phyloP scores from a whole-genome alignment of 2,888 invertebrate species.

The Shargacucullia verbasci region DNA sequence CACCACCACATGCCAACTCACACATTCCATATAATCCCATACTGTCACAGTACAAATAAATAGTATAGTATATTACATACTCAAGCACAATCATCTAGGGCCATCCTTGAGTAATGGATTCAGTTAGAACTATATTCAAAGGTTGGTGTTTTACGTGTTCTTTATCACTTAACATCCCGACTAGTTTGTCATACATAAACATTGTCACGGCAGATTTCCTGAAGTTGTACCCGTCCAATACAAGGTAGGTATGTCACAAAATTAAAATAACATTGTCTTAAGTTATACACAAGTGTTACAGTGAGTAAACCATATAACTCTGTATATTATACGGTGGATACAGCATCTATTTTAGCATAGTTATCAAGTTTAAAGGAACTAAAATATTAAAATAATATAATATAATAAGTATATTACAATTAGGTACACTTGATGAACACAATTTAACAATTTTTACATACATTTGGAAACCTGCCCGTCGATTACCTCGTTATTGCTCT shows the following conservation, averaged over 20 bases:
- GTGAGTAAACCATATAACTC: slow-evolving; percentile 53
- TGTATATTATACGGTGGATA: slow-evolving; percentile 58
- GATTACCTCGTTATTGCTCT: slow-evolving; percentile 75
- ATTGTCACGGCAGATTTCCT: slow-evolving; percentile 71
- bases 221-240: slow-evolving; percentile 44
- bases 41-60: slow-evolving; percentile 84
- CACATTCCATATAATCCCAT: slow-evolving; percentile 71
- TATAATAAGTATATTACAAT: slow-evolving; percentile 68
- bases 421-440: slow-evolving; percentile 74
- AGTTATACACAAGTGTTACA: slow-evolving; percentile 53
- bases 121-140: slow-evolving; percentile 72
- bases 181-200: slow-evolving; percentile 65
- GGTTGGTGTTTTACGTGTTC: slow-evolving; percentile 73
- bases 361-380: slow-evolving; percentile 65
- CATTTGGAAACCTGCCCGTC: slow-evolving; percentile 79
- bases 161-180: slow-evolving; percentile 67
- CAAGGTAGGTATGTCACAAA: slow-evolving; percentile 50
- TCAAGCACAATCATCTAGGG: slow-evolving; percentile 79
- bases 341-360: slow-evolving; percentile 58
- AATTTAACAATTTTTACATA: slow-evolving; percentile 63
- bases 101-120: slow-evolving; percentile 78
- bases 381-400: slow-evolving; percentile 60
- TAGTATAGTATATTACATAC: slow-evolving; percentile 79
- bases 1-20: slow-evolving; percentile 70
- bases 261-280: slow-evolving; percentile 53